Evolutionary conservation across 1,140 invertebrate genomes (phyloP), one percentile per base, ranked within the genome.

Genomic region (Trichonephila inaurata): DNA sequence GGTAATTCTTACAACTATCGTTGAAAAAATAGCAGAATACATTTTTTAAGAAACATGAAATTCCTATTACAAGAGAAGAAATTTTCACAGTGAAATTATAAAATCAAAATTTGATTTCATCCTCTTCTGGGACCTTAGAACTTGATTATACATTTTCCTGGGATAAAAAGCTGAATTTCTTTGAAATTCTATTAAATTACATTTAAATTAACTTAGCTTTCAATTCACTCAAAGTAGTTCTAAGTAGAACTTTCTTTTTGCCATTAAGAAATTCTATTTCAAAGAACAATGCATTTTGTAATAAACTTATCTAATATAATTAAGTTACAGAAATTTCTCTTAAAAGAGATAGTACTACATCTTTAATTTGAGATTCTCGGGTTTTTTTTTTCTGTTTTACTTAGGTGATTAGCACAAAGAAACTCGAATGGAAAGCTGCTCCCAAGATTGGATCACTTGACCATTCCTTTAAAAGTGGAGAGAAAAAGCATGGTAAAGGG

Each of bases 381-480:
- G 14, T 16, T n/a, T 83, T 58, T 51, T 85, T 33, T 60, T 19
- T 58, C 24, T 40, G 6, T 28, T 28, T 28, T 18, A 61, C 14
- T 24, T n/a, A 94, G 94, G 94, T 94, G 24, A 93, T 94, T 93
- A 94, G 98, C 96, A 97, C 97, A 91, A 97, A 97, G 95, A 98
- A 98, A 96, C 96, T 98, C 14, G 98, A 98, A 94, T 98, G 96
- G 94, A 98, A 98, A 95, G 97, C 97, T 0, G 97, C 97, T 66
- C 97, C 98, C 5, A 97, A 97, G 95, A 98, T 98, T 95, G 97
- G 97, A 85, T 96, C 96, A 2, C 97, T 98, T 82, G 98, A 99
- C 96, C 99, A 99, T 96, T 98, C 98, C n/a, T 97, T 97, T 94
- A 98, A 99, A 95, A 98, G 98, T 86, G 98, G 98, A 58, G 97